Evolutionary conservation across 2,888 invertebrate species (phyloP), one percentile per base, ranked within the genome.

Genomic region (Cordilura impudica): DNA sequence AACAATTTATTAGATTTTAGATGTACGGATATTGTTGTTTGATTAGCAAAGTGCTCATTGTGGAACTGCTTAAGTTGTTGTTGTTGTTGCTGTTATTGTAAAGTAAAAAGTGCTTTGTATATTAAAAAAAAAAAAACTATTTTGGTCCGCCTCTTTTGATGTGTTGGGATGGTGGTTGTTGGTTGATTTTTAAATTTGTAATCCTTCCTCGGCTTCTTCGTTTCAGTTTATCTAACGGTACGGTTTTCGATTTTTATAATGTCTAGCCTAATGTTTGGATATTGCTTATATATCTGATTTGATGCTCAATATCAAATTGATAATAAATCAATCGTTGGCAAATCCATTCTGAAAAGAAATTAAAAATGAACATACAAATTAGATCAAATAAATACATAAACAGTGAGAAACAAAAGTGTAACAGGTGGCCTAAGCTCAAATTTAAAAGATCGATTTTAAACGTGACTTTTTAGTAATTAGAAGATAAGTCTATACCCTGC

Each of bases 71-170:
- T 26, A 16, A 51, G 5, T 14, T 21, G 7, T 16, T 26, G 35
- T 21, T 51, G 51, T 53, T 51, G 60, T 75, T 63, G 26, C 63
- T 67, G 60, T 31, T 66, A 19, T 58, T 66, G 19, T 60, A 53
- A 53, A 73, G 16, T 60, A 67, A 53, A 6, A n/a, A 53, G 21
- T 53, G 31, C 39, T 66, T 72, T 39, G 4, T 39, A 39, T 39
- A 8, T 75, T 12, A 31, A 45, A 26, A 63, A 18, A 18, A 35
- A 51, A 73, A 63, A 72, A 67, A 66, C 67, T 72, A 61, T 73
- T 72, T 78, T 78, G 78, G 72, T 78, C 78, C 67, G 72, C 72
- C 61, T 73, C 78, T 78, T 51, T 69, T 67, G 73, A 73, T 72
- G 72, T 66, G 61, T 67, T 69, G 69, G 75, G 75, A 69, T 75